phyloP scores from a whole-genome alignment of 2,113 vertebrate genomes.

The Chaetodon auriga region DNA sequence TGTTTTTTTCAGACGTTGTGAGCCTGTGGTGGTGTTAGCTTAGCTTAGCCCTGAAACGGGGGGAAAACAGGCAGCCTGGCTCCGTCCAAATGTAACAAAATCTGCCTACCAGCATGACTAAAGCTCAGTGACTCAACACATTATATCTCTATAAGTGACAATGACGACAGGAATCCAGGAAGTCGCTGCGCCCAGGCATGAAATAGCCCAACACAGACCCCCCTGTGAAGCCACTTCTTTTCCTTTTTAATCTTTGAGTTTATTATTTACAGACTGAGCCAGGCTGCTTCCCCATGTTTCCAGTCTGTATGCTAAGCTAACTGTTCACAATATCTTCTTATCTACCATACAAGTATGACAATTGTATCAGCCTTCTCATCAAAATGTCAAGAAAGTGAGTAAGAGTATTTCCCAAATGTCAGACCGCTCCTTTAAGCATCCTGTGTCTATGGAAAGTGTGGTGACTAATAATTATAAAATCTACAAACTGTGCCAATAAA shows the following conservation, averaged over 20 bases:
- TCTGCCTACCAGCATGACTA: not conserved
- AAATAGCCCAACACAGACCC: not conserved
- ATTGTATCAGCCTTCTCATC: not conserved
- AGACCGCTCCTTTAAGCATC: not conserved
- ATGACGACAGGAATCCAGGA: not conserved
- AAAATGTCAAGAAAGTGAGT: not conserved
- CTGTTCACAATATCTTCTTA: not conserved
- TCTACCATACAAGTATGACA: not conserved
- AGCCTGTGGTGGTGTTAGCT: not conserved
- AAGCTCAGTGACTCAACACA: not conserved
- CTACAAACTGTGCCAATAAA: not conserved
- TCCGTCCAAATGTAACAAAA: not conserved
- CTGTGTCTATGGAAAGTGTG: not conserved
- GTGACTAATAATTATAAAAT: constrained; percentile 5
- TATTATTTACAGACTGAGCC: not conserved
- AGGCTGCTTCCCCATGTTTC: not conserved
- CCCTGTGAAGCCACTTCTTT: not conserved
- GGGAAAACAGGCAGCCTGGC: not conserved
- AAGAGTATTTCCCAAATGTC: not conserved
- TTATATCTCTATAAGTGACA: not conserved
- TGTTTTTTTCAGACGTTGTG: constrained; percentile 23
- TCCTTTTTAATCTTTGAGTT: not conserved
- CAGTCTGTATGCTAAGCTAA: not conserved
- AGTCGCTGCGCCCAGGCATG: not conserved
- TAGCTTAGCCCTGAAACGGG: constrained; percentile 9